Conservation (phyloP, 2,797 vertebrate species). For the Triplophysa yarkandensis region DNA sequence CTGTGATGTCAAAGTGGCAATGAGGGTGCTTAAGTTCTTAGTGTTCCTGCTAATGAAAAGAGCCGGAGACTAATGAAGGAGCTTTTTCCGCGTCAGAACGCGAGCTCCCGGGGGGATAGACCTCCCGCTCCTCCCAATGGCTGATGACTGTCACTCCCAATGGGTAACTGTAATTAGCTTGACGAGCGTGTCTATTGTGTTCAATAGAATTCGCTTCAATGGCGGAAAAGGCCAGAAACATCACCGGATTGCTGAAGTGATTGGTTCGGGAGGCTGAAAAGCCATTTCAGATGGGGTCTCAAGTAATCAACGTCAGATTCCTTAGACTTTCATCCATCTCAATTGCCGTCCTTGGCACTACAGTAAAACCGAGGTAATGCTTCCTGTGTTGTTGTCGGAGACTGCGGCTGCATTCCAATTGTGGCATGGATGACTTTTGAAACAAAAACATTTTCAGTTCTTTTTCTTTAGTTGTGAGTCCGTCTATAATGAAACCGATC, state of each 20-base stretch:
- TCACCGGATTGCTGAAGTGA: conserved; percentile 24
- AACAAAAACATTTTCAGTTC: neutral
- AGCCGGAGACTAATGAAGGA: conserved; percentile 69
- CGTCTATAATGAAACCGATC: neutral
- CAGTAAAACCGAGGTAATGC: conserved; percentile 9
- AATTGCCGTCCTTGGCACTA: conserved; percentile 18
- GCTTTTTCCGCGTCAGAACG: conserved; percentile 68
- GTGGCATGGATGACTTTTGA: neutral
- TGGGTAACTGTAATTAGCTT: conserved; percentile 47
- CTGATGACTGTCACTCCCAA: too few species aligned
- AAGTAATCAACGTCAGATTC: conserved; percentile 46
- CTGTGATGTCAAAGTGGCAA: conserved; percentile 14
- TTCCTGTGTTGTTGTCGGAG: neutral
- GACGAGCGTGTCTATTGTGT: conserved; percentile 47
- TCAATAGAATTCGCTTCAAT: conserved; percentile 28
- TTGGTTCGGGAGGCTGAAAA: conserved; percentile 24
- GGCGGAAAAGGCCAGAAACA: conserved; percentile 31
- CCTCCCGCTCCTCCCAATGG: neutral
- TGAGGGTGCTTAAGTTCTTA: conserved; percentile 56
- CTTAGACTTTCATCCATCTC: conserved; percentile 23
- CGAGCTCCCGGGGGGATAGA: conserved; percentile 47
- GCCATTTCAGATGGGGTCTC: conserved; percentile 23
- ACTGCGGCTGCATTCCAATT: conserved; percentile 10
- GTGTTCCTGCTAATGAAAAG: conserved; percentile 62
- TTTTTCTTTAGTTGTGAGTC: neutral